Evolutionary conservation across 2,888 invertebrate genomes (phyloP).

Genomic region (Acronicta alni): DNA sequence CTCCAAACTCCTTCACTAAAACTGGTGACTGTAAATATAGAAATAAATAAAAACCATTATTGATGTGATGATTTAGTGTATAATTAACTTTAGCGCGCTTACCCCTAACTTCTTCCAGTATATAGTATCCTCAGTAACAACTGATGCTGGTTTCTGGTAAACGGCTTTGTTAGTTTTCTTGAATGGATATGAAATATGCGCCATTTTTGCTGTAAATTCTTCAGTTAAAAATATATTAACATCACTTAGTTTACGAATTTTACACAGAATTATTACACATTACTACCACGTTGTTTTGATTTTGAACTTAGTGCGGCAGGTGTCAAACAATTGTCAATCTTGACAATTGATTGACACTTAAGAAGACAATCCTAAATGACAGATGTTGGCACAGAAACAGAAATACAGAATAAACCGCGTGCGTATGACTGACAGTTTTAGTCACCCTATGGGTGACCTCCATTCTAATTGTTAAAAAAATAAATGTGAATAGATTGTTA

Average conservation of each 20-base stretch:
- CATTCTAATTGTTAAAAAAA: no score
- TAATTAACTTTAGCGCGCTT: constrained; percentile 65
- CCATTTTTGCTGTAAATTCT: constrained; percentile 63
- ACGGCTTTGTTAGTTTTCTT: constrained; percentile 93
- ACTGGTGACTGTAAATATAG: constrained; percentile 91
- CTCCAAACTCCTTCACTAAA: constrained; percentile 97
- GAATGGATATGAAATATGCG: constrained; percentile 87
- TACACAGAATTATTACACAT: neutral
- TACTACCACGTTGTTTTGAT: constrained; percentile 53
- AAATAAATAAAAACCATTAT: constrained; percentile 12
- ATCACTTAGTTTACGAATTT: constrained; percentile 9
- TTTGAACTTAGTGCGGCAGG: no score
- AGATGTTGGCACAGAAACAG: no score
- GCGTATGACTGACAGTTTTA: no score
- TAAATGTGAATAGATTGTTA: no score
- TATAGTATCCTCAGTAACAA: constrained; percentile 93
- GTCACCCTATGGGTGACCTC: no score
- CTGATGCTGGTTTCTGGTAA: constrained; percentile 91
- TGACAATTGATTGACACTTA: constrained; percentile 7
- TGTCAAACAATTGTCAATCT: no score
- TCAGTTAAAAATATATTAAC: constrained; percentile 5
- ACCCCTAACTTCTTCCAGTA: constrained; percentile 98
- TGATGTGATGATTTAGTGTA: neutral
- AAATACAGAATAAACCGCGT: no score
- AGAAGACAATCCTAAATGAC: no score